phyloP scores from a whole-genome alignment of 2,888 invertebrate genomes.

The Ectemnius continuus region DNA sequence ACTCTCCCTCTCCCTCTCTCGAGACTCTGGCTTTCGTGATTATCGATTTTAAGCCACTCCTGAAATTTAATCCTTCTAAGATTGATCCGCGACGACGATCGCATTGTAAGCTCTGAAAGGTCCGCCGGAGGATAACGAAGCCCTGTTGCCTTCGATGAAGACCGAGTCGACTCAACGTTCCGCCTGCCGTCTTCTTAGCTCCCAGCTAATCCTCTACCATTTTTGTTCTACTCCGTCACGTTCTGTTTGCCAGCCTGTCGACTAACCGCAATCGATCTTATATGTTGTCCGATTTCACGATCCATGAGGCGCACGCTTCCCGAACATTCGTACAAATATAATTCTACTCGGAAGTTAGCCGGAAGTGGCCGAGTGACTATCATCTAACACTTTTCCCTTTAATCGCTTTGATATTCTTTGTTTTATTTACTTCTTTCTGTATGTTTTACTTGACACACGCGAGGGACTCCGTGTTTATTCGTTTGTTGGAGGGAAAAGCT shows the following conservation, averaged over 20 bases:
- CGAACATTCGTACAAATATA: neutral
- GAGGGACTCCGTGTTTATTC: too few relatives aligned
- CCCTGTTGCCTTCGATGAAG: neutral
- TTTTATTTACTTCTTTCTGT: too few relatives aligned
- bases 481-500: too few relatives aligned
- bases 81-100: constrained; percentile 37
- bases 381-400: neutral
- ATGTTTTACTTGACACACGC: too few relatives aligned
- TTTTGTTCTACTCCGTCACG: neutral
- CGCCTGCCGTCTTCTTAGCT: constrained; percentile 1
- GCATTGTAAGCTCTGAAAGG: constrained; percentile 14
- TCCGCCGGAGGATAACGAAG: constrained; percentile 22
- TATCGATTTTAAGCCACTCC: constrained; percentile 40
- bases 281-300: neutral
- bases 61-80: constrained; percentile 41
- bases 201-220: neutral
- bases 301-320: neutral
- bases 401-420: too few relatives aligned
- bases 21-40: constrained; percentile 15
- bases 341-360: neutral
- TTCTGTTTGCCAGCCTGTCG: neutral
- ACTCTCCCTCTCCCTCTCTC: constrained; percentile 1
- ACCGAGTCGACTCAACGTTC: neutral
- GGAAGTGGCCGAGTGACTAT: neutral
- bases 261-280: neutral